These are phyloP conservation scores for Opisthograptis luteolata DNA, from an alignment of 2,888 invertebrate genomes.

Conservation along the genomic window DNA sequence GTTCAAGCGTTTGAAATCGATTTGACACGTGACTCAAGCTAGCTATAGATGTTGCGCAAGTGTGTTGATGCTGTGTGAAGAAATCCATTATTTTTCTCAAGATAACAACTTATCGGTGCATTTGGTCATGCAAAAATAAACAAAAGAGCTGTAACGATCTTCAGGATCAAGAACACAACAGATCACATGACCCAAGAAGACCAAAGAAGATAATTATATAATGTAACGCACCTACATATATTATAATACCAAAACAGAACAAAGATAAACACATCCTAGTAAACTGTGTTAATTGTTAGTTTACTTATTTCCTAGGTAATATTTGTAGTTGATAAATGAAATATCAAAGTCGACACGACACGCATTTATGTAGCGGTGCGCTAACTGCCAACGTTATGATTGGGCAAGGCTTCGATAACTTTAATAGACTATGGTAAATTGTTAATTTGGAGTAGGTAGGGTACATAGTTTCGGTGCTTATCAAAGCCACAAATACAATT, in stretches of 20 bases:
- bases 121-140: too few species aligned
- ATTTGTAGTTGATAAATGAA: conserved; percentile 4
- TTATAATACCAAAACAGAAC: too few species aligned
- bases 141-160: too few species aligned
- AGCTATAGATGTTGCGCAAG: neutral
- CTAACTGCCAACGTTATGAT: conserved; percentile 30
- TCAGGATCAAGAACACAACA: too few species aligned
- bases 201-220: too few species aligned
- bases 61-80: too few species aligned
- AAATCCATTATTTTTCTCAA: too few species aligned
- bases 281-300: neutral
- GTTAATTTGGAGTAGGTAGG: conserved; percentile 20
- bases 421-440: conserved; percentile 24
- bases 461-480: conserved; percentile 4
- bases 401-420: conserved; percentile 33
- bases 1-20: neutral
- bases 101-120: too few species aligned
- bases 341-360: conserved; percentile 11
- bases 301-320: neutral
- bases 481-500: neutral
- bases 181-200: too few species aligned
- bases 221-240: too few species aligned
- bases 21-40: neutral
- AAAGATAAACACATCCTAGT: too few species aligned
- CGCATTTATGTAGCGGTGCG: conserved; percentile 19